A percentile compares a stretch with the other conserved stretches of the same genome.
Conservation (phyloP, 2,113 vertebrate genomes). For the Phylloscopus whistleri region DNA sequence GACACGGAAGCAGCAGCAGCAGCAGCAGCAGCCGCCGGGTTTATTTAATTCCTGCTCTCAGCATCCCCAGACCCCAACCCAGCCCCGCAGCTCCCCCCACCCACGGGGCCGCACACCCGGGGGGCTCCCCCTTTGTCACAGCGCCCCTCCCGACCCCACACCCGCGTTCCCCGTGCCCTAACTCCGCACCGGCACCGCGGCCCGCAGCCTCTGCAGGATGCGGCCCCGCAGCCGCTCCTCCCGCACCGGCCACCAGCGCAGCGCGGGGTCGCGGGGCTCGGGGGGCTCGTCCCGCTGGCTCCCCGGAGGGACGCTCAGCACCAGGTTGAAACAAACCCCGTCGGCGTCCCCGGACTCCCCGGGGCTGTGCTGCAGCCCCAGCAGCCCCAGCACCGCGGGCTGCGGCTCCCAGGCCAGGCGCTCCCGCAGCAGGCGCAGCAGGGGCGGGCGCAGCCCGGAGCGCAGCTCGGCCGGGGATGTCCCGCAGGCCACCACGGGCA, state of each 20-base stretch:
- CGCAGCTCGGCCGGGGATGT: too few relatives aligned
- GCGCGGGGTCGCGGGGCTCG: neutral
- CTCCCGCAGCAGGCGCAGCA: conserved; percentile 74
- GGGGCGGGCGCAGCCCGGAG: conserved; percentile 62
- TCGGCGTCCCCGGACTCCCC: conserved; percentile 64
- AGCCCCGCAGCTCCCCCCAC: neutral
- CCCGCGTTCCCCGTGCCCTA: neutral
- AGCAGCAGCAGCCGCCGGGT: neutral
- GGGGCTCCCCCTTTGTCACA: fast-evolving
- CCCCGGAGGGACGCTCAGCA: conserved; percentile 64
- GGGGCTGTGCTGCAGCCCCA: conserved; percentile 85
- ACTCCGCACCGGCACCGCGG: conserved; percentile 58
- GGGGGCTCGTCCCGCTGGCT: conserved; percentile 47
- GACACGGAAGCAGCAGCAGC: too few relatives aligned
- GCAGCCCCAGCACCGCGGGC: conserved; percentile 70
- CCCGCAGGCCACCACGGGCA: too few relatives aligned
- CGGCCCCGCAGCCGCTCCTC: conserved; percentile 51
- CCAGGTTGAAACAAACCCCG: conserved; percentile 83
- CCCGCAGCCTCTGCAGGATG: conserved; percentile 38
- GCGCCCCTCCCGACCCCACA: neutral
- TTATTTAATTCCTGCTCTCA: neutral
- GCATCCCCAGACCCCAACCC: too few relatives aligned
- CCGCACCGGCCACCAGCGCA: conserved; percentile 69
- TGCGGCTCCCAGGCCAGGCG: conserved; percentile 60
- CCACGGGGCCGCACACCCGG: fast-evolving